Conservation (phyloP, 1,140 invertebrate genomes). For the Dolichoris vasculosae region DNA sequence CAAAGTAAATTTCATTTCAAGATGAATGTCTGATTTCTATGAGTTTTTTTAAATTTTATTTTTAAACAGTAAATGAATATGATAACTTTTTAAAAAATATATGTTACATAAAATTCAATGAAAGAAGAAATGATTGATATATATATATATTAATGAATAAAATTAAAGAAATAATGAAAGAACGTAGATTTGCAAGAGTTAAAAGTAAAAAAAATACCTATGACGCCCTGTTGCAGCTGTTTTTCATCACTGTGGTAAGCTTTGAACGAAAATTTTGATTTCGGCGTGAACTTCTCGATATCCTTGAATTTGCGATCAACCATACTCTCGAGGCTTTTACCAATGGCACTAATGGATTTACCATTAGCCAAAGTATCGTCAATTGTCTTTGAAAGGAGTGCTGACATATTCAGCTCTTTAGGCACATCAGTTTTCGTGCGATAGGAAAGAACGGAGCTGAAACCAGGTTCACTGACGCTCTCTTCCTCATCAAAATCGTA, state of each 20-base stretch:
- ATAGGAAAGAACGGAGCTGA: constrained; percentile 65
- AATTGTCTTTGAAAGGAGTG: constrained; percentile 60
- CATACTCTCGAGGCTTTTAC: constrained; percentile 59
- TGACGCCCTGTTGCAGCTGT: constrained; percentile 34
- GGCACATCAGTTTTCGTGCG: constrained; percentile 59
- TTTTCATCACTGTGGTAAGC: constrained; percentile 64
- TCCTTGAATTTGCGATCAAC: constrained; percentile 65
- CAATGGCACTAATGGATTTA: constrained; percentile 51
- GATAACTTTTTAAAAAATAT: no score
- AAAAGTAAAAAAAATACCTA: constrained; percentile 22
- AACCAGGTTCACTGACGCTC: constrained; percentile 59
- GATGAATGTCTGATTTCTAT: no score
- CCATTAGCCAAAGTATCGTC: constrained; percentile 61
- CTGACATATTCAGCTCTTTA: constrained; percentile 56
- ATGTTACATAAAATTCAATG: not conserved
- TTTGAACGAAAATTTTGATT: constrained; percentile 70
- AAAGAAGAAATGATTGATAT: not conserved
- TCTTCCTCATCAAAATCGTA: constrained; percentile 74
- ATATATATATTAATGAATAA: no score
- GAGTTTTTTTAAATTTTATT: no score
- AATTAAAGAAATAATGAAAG: no score
- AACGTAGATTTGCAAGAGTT: not conserved
- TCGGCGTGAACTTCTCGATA: constrained; percentile 66
- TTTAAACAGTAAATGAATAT: no score
- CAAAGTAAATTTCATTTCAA: no score